Evolutionary conservation across 2,888 invertebrate species (phyloP).

Genomic region (Toxonevra muliebris): DNA sequence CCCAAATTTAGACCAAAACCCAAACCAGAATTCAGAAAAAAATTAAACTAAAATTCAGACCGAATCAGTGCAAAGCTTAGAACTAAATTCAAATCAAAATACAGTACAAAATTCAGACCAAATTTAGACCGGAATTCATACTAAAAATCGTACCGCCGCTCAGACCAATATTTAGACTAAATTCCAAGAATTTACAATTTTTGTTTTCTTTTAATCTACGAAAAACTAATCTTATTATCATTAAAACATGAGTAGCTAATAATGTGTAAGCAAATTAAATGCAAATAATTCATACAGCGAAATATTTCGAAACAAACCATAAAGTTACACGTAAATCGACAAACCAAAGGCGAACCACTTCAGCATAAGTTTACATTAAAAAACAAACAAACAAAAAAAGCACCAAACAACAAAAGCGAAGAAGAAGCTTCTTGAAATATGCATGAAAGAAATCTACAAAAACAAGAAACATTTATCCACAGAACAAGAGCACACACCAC

Average conservation of each 20-base stretch:
- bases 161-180: background rate
- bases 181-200: background rate
- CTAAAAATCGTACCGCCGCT: too few species aligned
- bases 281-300: constrained; percentile 44
- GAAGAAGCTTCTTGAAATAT: constrained; percentile 18
- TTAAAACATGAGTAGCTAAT: constrained; percentile 56
- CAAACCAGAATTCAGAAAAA: too few species aligned
- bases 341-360: constrained; percentile 5
- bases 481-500: background rate
- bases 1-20: too few species aligned
- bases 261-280: constrained; percentile 50
- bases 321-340: too few species aligned
- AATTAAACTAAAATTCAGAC: too few species aligned
- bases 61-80: too few species aligned
- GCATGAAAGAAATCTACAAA: constrained; percentile 39
- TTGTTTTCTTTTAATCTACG: background rate
- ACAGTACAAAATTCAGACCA: too few species aligned
- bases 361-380: constrained; percentile 17
- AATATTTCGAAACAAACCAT: background rate
- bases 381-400: constrained; percentile 14
- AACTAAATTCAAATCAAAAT: too few species aligned
- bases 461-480: background rate
- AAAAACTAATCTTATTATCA: constrained; percentile 50
- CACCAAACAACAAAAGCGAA: constrained; percentile 10
- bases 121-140: too few species aligned